These are phyloP conservation scores for Eulemur coronatus DNA, from an alignment of 2,797 vertebrate species.

Conservation along the genomic window DNA sequence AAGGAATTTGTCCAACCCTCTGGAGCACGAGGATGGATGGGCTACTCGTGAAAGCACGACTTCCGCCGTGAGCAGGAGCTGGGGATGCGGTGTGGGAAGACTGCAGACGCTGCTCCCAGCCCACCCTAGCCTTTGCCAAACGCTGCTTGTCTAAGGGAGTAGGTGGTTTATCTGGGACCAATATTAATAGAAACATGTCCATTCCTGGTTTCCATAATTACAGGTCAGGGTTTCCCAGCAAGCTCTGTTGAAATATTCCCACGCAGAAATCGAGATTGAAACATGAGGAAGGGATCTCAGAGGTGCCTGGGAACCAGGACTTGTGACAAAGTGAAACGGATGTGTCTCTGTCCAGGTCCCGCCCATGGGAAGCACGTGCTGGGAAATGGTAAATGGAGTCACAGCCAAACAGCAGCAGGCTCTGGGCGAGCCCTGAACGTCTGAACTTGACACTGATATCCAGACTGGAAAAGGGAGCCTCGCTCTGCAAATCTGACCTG, in stretches of 20 bases:
- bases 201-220: constrained; percentile 51
- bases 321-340: not conserved
- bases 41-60: not conserved
- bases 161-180: constrained; percentile 26
- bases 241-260: constrained; percentile 30
- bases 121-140: not conserved
- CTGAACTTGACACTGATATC: rapidly evolving
- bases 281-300: not conserved
- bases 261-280: not conserved
- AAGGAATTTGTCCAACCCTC: not conserved
- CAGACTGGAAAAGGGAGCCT: not conserved
- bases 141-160: not conserved
- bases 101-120: not conserved
- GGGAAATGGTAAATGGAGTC: not conserved
- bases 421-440: rapidly evolving
- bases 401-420: not conserved
- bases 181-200: constrained; percentile 51
- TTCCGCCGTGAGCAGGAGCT: not conserved
- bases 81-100: not conserved
- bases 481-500: not conserved
- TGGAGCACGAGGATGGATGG: not conserved
- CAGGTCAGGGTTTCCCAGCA: constrained; percentile 21
- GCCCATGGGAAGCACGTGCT: not conserved
- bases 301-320: not conserved
- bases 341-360: not conserved